Evolutionary conservation across 92 coral and sea anemone species (phyloP).

Genomic region (Phenganax subtilis): DNA sequence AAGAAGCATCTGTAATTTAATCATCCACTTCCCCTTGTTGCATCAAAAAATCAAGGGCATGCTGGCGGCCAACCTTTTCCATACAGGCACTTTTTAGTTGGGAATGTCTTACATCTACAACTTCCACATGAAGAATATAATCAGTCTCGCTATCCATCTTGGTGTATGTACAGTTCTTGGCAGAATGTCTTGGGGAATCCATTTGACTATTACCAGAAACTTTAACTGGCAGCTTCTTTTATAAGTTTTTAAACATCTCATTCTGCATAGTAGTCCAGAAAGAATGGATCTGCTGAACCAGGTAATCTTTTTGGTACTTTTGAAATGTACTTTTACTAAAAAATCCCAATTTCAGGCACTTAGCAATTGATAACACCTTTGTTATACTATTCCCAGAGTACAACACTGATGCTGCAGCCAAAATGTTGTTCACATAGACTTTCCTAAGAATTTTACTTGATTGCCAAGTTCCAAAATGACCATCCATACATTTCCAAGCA

Average conservation of each 20-base stretch:
- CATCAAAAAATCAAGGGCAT: neutral
- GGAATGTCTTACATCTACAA: neutral
- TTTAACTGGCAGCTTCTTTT: neutral
- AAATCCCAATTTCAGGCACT: slow-evolving; percentile 1
- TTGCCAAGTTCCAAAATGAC: slow-evolving; percentile 13
- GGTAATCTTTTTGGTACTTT: neutral
- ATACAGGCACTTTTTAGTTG: neutral
- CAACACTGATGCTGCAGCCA: neutral
- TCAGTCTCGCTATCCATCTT: neutral
- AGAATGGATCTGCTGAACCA: neutral
- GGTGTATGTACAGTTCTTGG: neutral
- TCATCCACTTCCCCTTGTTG: neutral
- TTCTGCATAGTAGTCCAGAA: neutral
- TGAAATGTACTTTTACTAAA: slow-evolving; percentile 1
- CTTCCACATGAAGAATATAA: neutral
- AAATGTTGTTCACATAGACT: slow-evolving; percentile 4
- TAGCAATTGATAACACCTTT: neutral
- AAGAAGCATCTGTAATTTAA: slow-evolving; percentile 27
- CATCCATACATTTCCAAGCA: neutral
- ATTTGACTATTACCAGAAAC: neutral
- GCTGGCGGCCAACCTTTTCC: slow-evolving; percentile 11
- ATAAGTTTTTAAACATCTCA: neutral
- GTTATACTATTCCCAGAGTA: slow-evolving; percentile 9
- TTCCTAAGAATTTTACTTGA: neutral
- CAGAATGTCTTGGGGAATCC: neutral